Evolutionary conservation across 2,888 invertebrate species (phyloP).

Genomic region (Copidosoma aretas): DNA sequence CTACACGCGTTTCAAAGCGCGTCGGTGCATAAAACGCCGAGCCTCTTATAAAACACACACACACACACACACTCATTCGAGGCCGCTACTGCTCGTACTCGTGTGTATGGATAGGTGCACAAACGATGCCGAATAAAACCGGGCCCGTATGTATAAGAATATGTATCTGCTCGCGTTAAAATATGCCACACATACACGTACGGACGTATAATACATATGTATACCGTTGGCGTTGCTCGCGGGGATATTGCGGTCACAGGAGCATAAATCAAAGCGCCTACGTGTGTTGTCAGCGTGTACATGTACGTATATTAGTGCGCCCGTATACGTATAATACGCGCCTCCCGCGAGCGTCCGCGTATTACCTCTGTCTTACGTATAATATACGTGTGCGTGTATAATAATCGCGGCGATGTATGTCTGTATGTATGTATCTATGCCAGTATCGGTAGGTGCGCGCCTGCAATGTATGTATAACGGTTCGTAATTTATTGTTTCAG

Average conservation of each 20-base stretch:
- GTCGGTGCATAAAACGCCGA: constrained; percentile 34
- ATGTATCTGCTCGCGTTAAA: constrained; percentile 20
- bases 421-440: background rate
- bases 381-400: too few species aligned
- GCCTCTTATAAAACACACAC: constrained; percentile 7
- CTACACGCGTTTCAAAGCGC: constrained; percentile 34
- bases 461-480: constrained; percentile 51
- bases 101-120: background rate
- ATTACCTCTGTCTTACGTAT: background rate
- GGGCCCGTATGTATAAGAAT: constrained; percentile 2
- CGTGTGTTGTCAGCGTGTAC: too few species aligned
- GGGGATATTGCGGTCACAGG: constrained; percentile 47
- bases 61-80: background rate
- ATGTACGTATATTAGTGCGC: constrained; percentile 17
- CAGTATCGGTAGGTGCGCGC: background rate
- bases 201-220: too few species aligned
- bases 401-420: too few species aligned
- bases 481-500: constrained; percentile 63
- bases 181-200: constrained; percentile 19
- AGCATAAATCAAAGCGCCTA: constrained; percentile 55
- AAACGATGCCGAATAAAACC: background rate
- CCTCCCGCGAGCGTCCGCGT: background rate
- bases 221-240: too few species aligned
- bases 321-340: constrained; percentile 50
- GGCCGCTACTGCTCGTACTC: background rate